Conservation (phyloP, 2,113 vertebrate genomes). For the Scatophagus argus region DNA sequence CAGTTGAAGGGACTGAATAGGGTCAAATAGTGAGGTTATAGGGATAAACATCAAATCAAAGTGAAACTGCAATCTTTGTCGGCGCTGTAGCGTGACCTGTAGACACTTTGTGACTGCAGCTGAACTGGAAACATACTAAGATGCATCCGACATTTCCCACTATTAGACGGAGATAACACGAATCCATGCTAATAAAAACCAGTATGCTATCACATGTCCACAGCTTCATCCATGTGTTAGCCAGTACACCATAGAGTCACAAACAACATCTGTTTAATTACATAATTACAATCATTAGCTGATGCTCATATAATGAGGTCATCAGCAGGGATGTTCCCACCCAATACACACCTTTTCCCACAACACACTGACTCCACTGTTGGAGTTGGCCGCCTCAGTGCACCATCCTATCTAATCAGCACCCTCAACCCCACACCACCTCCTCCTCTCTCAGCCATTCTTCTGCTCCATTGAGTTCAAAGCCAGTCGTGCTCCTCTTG, state of each 20-base stretch:
- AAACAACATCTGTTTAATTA: constrained; percentile 58
- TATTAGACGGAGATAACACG: background rate
- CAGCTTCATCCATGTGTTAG: background rate
- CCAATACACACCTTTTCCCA: constrained; percentile 8
- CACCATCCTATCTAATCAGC: constrained; percentile 30
- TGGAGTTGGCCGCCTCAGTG: background rate
- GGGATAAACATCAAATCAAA: constrained; percentile 38
- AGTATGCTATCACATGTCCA: constrained; percentile 4
- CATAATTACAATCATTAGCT: constrained; percentile 42
- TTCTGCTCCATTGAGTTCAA: constrained; percentile 74
- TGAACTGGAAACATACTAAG: constrained; percentile 10
- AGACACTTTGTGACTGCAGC: constrained; percentile 7
- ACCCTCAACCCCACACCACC: background rate
- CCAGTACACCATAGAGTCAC: background rate
- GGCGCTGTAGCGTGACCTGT: background rate
- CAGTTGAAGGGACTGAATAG: constrained; percentile 63
- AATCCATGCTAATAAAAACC: constrained; percentile 2
- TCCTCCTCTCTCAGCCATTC: constrained; percentile 64
- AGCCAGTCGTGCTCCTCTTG: constrained; percentile 63
- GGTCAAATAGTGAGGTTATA: constrained; percentile 60
- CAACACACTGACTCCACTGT: constrained; percentile 5
- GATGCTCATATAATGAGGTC: constrained; percentile 43
- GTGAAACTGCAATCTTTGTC: constrained; percentile 3
- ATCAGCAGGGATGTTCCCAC: constrained; percentile 4
- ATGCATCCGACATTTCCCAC: constrained; percentile 20